Base-by-base conservation (phyloP, 2,113 vertebrate species). In the Pterocles burchelli region DNA sequence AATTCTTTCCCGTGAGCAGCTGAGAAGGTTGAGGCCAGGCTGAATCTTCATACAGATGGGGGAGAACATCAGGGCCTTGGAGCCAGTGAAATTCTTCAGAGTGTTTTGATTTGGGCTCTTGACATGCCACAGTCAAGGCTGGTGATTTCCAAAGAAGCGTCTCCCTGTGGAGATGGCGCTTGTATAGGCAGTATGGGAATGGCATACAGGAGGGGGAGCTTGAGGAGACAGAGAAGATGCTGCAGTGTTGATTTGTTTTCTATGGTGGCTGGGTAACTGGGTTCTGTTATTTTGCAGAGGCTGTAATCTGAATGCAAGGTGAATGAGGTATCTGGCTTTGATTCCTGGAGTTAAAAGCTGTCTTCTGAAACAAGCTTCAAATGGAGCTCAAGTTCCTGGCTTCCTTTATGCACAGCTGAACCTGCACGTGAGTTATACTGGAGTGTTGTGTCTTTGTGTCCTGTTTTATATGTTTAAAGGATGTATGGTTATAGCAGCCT, bases 111-210 rank as follows among this genome's bases (percentile, higher is more conserved):
- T 49, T 0, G 1, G 15, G 36, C 19, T 90, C 26, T 88, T 3
- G 3, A 14, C 20, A 71, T 74, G 34, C 36, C 29, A 15, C 63
- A 51, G 43, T 43, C 34, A n/a, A 62, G 65, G 57, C 49, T 84
- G 41, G 26, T 57, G 58, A 61, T 70, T 25, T 45, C 76, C 59
- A 58, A 28, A 80, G 83, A 24, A 66, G 7, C 33, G n/a, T 29
- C 62, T 88, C 33, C 67, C 51, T 26, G 31, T 19, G 65, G 68
- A 49, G 46, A 12, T 6, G 4, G 25, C 48, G 41, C 45, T 59
- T 34, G 48, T 48, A 16, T 3, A 22, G 66, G 29, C 8, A 10
- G 12, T 7, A 4, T 0, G 3, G 74, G 46, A 76, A 1, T 2
- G 7, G 36, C 28, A 2, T 13, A 49, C 28, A 13, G 41, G 49